phyloP scores from a whole-genome alignment of 92 coral and sea anemone genomes.

The Nematostella vectensis region DNA sequence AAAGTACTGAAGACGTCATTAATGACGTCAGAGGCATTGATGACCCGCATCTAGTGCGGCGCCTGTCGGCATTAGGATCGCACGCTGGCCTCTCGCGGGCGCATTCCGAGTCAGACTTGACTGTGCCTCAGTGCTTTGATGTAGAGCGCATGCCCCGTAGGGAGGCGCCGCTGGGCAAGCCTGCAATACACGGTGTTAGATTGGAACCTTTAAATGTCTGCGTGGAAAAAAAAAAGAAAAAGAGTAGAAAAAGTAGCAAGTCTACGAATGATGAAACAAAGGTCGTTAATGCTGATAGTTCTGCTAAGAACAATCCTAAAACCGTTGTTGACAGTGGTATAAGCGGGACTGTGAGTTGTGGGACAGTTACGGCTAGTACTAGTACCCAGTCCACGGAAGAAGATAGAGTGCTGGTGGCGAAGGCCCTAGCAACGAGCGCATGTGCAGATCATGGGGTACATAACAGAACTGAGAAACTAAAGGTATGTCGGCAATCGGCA shows the following conservation, averaged over 20 bases:
- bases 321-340: neutral
- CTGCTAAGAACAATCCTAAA: neutral
- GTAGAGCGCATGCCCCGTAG: neutral
- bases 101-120: constrained; percentile 20
- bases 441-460: constrained; percentile 63
- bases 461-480: constrained; percentile 53
- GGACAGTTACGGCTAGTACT: constrained; percentile 1
- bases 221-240: neutral
- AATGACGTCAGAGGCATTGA: neutral
- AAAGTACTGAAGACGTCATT: constrained; percentile 29
- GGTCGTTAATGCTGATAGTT: too few relatives aligned
- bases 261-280: neutral
- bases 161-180: neutral
- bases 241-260: neutral
- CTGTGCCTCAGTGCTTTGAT: neutral
- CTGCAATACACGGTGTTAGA: constrained; percentile 9
- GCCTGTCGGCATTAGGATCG: constrained; percentile 7
- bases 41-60: constrained; percentile 1
- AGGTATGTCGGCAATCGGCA: constrained; percentile 43
- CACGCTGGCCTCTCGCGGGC: constrained; percentile 13
- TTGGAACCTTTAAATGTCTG: constrained; percentile 29
- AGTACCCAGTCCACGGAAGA: constrained; percentile 26
- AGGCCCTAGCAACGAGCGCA: constrained; percentile 61
- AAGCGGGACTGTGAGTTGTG: too few relatives aligned
- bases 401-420: constrained; percentile 56